Base-by-base conservation (phyloP, 2,797 vertebrate species). In the Leptodactylus fallax region DNA sequence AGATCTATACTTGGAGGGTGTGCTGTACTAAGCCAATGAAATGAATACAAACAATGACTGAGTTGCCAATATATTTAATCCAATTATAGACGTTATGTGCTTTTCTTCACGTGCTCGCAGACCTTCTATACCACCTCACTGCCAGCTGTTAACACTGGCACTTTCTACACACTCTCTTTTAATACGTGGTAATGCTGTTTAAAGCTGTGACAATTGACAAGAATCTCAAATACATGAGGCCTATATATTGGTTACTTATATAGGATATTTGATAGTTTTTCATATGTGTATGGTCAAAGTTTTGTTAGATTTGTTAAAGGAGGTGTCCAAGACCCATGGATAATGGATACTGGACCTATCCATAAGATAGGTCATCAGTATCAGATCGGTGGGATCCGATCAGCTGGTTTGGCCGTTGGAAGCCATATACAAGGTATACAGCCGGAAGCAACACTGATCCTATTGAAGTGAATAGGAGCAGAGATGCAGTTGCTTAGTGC, bases 1-100 rank as follows among this genome's bases (percentile, higher is more conserved):
- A 53, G 74, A 77, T 77, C 74, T 77, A 77, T 77, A 77, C 74
- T 77, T 77, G 74, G 74, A 77, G 74, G 74, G 74, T 77, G 74
- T 53, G 74, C 74, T 77, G 74, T 77, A 77, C 10, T 77, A 77
- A 77, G 74, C 74, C 74, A 77, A 77, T 53, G 74, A 77, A 77
- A 77, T 77, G 74, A 77, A 77, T 77, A 77, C 74, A 53, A 77
- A 77, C 47, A 77, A 77, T 77, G 74, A 6, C 74, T 51, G 72
- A 51, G 21, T 77, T 77, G 74, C 74, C 74, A 77, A 77, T 77
- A 77, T 77, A 77, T 77, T 77, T 77, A 77, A 77, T 77, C 74
- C 74, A 77, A 77, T 77, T 77, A 77, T 14, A 77, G 49, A 77
- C 74, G 21, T 77, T 77, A 74, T 74, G 74, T 53, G 74, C 74